phyloP scores from a whole-genome alignment of 2,888 invertebrate species.

The Euzetes globulus region DNA sequence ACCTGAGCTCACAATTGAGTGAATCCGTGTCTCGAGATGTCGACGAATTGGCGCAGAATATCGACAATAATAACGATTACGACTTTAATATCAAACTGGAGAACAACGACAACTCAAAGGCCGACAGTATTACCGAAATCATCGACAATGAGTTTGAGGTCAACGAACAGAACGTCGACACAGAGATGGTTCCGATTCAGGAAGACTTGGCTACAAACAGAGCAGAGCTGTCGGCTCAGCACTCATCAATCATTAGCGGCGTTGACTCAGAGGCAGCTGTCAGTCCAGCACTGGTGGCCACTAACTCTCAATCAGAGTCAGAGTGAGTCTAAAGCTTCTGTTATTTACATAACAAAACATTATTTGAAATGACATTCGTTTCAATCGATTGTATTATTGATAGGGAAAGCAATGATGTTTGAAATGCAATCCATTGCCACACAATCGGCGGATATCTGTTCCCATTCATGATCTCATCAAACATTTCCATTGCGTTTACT shows the following conservation, averaged over 20 bases:
- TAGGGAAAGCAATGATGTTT: conserved; percentile 11
- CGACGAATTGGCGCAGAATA: not conserved
- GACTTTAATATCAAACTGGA: not conserved
- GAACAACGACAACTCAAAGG: not conserved
- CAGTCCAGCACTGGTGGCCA: not conserved
- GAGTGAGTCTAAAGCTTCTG: not conserved
- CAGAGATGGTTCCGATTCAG: not conserved
- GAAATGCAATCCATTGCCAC: not conserved
- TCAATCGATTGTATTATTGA: not conserved
- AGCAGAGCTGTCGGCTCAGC: not conserved
- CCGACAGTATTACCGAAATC: not conserved
- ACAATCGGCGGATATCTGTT: not conserved
- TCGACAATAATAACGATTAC: not conserved
- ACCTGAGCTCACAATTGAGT: not conserved
- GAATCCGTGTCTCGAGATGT: not conserved
- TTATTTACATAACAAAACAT: conserved; percentile 13
- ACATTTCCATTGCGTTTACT: not conserved
- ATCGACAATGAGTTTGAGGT: not conserved
- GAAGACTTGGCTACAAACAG: not conserved
- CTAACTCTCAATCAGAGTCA: not conserved
- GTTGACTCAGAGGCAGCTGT: conserved; percentile 1
- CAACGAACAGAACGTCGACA: not conserved
- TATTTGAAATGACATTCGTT: not conserved
- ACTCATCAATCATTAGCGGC: conserved; percentile 3
- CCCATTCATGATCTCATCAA: conserved; percentile 6